Conservation (phyloP, 2,797 vertebrate species). For the Clarias platycephalus region DNA sequence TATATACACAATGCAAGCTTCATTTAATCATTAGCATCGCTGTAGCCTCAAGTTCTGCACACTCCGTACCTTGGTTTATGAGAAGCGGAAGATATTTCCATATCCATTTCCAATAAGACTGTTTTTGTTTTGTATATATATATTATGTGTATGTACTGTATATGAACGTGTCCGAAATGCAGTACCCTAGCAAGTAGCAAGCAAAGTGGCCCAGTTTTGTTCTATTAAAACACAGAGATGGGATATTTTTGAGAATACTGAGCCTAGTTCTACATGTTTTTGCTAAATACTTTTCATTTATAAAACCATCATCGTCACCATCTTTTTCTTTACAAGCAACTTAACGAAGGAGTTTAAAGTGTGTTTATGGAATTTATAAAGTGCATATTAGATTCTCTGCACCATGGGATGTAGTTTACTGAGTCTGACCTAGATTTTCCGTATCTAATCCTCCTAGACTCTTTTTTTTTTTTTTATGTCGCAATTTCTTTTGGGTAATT, state of each 20-base stretch:
- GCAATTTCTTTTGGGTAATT: constrained; percentile 46
- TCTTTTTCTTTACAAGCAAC: constrained; percentile 24
- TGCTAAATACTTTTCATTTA: constrained; percentile 19
- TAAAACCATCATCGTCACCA: constrained; percentile 7
- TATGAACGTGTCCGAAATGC: not conserved
- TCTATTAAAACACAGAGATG: not conserved
- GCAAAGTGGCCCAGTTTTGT: not conserved
- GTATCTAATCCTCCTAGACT: constrained; percentile 35
- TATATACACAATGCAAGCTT: constrained; percentile 30
- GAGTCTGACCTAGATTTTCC: constrained; percentile 55
- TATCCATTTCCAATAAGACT: not conserved
- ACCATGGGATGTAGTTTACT: constrained; percentile 46
- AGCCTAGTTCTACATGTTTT: not conserved
- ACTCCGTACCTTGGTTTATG: constrained; percentile 20
- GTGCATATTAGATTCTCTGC: constrained; percentile 45
- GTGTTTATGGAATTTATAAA: constrained; percentile 49
- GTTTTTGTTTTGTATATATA: not conserved
- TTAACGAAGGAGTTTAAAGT: constrained; percentile 23
- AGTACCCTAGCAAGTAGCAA: not conserved
- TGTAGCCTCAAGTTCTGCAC: constrained; percentile 27
- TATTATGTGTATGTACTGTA: not conserved
- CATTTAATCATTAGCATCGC: constrained; percentile 47
- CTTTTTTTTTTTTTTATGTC: constrained; percentile 40
- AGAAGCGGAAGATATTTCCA: not conserved
- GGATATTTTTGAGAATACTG: not conserved